phyloP scores from a whole-genome alignment of 2,113 vertebrate species.

The Motacilla tschutschensis region DNA sequence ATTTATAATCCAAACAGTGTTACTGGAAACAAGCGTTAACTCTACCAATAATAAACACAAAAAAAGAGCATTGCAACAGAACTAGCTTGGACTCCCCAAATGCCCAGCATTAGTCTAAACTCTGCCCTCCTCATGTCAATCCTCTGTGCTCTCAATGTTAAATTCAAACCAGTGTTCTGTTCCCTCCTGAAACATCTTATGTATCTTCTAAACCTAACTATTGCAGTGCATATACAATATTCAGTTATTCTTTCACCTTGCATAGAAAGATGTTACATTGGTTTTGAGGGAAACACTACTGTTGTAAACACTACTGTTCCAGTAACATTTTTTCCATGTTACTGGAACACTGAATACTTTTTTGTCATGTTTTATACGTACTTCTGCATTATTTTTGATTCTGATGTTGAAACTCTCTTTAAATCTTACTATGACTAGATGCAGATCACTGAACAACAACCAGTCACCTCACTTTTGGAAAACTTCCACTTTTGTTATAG shows the following conservation, averaged over 20 bases:
- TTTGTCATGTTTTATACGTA: not conserved
- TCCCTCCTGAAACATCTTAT: not conserved
- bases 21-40: not conserved
- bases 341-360: not conserved
- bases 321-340: not conserved
- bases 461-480: not conserved
- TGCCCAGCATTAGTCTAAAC: not conserved
- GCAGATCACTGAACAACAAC: not conserved
- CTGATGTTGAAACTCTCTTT: not conserved
- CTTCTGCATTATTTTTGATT: not conserved
- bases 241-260: not conserved
- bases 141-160: not conserved
- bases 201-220: not conserved
- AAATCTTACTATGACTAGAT: not conserved
- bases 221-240: not conserved
- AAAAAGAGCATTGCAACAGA: not conserved
- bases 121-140: not conserved
- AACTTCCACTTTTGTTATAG: not conserved
- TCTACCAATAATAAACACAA: not conserved
- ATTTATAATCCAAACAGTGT: not conserved
- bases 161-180: not conserved
- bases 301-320: not conserved
- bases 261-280: accelerated
- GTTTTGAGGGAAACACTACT: not conserved
- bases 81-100: not conserved